Conservation (phyloP, 2,888 invertebrate genomes). For the Trichogramma dendrolimi region DNA sequence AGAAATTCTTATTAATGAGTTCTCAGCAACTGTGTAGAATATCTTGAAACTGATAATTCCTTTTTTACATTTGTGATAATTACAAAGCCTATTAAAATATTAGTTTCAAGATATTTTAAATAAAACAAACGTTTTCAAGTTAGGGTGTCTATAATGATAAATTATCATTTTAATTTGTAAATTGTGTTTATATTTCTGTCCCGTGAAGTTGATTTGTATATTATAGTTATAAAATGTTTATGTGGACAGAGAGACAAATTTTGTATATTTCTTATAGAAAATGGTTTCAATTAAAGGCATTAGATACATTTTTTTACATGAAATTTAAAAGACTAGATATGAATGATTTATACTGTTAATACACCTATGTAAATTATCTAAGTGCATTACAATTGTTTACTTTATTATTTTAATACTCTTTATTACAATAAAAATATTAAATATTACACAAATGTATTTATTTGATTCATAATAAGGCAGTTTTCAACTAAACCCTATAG, state of each 20-base stretch:
- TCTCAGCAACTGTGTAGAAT: too few relatives aligned
- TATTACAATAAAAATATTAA: constrained; percentile 30
- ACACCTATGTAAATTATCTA: constrained; percentile 24
- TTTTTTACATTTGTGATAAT: too few relatives aligned
- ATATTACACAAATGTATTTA: constrained; percentile 23
- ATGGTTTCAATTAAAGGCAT: constrained; percentile 7
- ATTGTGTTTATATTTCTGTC: constrained; percentile 25
- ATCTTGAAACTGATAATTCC: too few relatives aligned
- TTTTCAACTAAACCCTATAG: constrained; percentile 19
- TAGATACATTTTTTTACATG: background rate
- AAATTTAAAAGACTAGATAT: constrained; percentile 20
- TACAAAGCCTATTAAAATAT: too few relatives aligned
- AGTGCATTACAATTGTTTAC: constrained; percentile 31
- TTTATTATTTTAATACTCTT: constrained; percentile 29
- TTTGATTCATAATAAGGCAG: constrained; percentile 20
- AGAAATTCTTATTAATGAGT: too few relatives aligned
- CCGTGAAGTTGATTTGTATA: constrained; percentile 15
- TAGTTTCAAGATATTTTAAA: too few relatives aligned
- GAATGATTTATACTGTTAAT: constrained; percentile 15
- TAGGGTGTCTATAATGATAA: too few relatives aligned
- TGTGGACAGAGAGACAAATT: constrained; percentile 6
- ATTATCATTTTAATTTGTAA: constrained; percentile 6
- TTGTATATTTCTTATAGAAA: constrained; percentile 9
- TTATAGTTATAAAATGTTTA: constrained; percentile 14
- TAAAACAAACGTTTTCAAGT: too few relatives aligned